phyloP scores from a whole-genome alignment of 2,797 vertebrate species.

The Pangasius larnaudii region DNA sequence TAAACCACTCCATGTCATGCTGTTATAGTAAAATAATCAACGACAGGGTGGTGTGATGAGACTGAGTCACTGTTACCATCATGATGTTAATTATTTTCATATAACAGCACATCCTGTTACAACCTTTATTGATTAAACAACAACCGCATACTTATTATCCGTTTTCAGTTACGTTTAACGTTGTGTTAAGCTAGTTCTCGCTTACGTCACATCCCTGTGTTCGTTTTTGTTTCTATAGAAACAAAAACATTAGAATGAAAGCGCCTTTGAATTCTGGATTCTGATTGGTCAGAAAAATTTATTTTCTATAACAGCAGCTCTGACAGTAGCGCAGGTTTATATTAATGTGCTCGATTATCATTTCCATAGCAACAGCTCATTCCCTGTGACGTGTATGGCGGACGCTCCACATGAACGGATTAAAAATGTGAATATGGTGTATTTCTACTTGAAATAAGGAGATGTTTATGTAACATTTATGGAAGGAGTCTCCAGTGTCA shows the following conservation, averaged over 20 bases:
- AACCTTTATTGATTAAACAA: too few relatives aligned
- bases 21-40: too few relatives aligned
- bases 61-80: too few relatives aligned
- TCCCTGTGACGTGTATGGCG: neutral
- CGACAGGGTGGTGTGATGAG: too few relatives aligned
- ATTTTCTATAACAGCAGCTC: neutral
- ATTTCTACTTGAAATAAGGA: neutral
- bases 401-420: too few relatives aligned
- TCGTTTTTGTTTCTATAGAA: neutral
- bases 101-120: too few relatives aligned
- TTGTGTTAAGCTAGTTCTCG: neutral
- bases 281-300: neutral
- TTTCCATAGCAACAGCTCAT: neutral
- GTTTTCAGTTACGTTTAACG: neutral
- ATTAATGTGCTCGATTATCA: too few relatives aligned
- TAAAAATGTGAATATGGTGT: neutral
- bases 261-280: neutral
- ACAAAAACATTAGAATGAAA: neutral
- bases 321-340: neutral
- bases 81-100: too few relatives aligned
- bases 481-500: conserved; percentile 19
- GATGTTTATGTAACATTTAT: neutral
- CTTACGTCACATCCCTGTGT: neutral
- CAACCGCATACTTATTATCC: too few relatives aligned
- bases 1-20: too few relatives aligned